Base-by-base conservation (phyloP, 2,888 invertebrate genomes). In the Hirtodrosophila confusa region DNA sequence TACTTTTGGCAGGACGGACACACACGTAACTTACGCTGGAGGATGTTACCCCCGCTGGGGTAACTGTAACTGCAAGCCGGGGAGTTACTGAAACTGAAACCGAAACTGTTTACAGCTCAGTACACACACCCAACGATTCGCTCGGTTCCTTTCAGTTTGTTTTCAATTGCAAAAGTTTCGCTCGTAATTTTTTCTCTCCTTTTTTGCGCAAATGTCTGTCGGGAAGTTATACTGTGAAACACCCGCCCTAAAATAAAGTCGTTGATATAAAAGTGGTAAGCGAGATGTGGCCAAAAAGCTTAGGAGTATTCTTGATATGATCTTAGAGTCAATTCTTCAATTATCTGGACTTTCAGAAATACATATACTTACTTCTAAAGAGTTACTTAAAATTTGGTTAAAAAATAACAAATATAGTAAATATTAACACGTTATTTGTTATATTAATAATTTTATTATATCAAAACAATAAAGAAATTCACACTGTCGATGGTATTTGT, bases 131-230 rank as follows among this genome's bases (percentile, higher is more conserved):
- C 44, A 37, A 31, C 17, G 55, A 11, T 68, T 44, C 55, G 29
- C 43, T 49, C 24, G 47, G 10, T 17, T 54, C 70, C 62, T 67
- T 67, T 75, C 64, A 67, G 63, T 71, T 72, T 75, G 65, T 68
- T 85, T 86, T 72, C 79, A 75, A 86, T 84, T 77, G 85, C 63
- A 69, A 86, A 80, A 86, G 65, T 86, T 80, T 69, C 23, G 51
- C 56, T 69, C 41, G 62, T 51, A 57, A 70, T 71, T 62, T 74
- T 55, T 24, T 11, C 29, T 36, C 35, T 37, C 33, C 60, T 57
- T 44, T 31, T n/a, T 51, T 24, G 40, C 45, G 47, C 60, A 43
- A 55, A 57, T 56, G 50, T 45, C 49, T 72, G 44, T 43, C 37
- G 35, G 57, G 7, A 48, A 43, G 40, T 43, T 58, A 17, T 27